These are phyloP conservation scores for Harpalus rubripes DNA, from an alignment of 2,888 invertebrate species.

Conservation along the genomic window DNA sequence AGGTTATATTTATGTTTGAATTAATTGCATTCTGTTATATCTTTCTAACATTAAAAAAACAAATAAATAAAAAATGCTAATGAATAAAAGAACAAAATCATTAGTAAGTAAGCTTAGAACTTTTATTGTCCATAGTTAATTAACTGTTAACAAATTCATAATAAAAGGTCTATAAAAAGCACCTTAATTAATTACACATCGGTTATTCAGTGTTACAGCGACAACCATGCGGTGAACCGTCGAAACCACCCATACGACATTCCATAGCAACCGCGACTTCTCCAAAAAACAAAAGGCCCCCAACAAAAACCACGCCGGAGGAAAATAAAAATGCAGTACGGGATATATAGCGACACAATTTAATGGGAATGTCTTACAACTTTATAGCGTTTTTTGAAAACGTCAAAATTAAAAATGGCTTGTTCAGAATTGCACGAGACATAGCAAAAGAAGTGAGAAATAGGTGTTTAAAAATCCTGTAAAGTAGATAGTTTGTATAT, in stretches of 20 bases:
- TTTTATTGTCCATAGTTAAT: constrained; percentile 60
- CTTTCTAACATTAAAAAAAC: constrained; percentile 1
- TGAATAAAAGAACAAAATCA: constrained; percentile 25
- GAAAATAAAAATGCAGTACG: constrained; percentile 44
- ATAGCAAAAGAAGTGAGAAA: neutral
- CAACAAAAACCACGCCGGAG: constrained; percentile 36
- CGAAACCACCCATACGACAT: constrained; percentile 64
- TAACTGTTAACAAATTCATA: constrained; percentile 64
- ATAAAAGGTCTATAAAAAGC: constrained; percentile 61
- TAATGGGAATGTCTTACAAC: constrained; percentile 65
- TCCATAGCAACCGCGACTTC: constrained; percentile 56
- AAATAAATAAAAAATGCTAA: constrained; percentile 7
- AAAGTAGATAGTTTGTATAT: neutral
- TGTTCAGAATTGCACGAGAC: constrained; percentile 1
- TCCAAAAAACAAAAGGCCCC: constrained; percentile 47
- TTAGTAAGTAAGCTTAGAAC: constrained; percentile 36
- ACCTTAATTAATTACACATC: constrained; percentile 64
- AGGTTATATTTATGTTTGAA: constrained; percentile 18
- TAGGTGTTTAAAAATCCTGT: neutral
- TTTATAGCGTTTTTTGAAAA: constrained; percentile 62
- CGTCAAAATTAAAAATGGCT: constrained; percentile 59
- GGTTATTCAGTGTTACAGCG: constrained; percentile 58
- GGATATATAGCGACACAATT: constrained; percentile 47
- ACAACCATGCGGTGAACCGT: constrained; percentile 44
- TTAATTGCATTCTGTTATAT: constrained; percentile 4